Base-by-base conservation (phyloP, 2,113 vertebrate species). In the Macrotus californicus region DNA sequence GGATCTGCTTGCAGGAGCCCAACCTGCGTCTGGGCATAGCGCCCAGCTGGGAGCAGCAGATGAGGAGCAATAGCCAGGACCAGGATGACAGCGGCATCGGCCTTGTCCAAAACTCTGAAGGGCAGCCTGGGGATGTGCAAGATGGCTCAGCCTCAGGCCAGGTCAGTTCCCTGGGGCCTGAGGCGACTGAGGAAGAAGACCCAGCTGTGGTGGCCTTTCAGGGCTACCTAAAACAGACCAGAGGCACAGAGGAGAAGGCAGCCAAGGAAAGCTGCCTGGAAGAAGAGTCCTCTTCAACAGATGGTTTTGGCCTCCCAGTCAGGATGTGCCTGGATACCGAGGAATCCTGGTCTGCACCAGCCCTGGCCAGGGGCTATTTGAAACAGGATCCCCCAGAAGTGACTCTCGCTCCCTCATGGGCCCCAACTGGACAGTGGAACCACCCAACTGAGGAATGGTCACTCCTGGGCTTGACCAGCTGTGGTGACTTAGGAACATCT, bases 181-280 rank as follows among this genome's bases (percentile, higher is more conserved):
- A 89, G 52, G 67, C 3, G 18, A 56, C 0, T 9, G 31, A 0
- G 0, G 79, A 3, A 0, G 81, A 76, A 66, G 86, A 76, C 10
- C 41, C 56, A 15, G 4, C 59, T 34, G 1, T 4, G 3, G 90
- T 50, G 48, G 69, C 52, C 36, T 97, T 98, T 93, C 97, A 67
- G 4, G 98, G 98, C 11, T 98, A 98, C 91, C 81, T 98, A 91
- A 98, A 97, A 84, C 98, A 98, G 96, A 81, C 88, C 5, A 94
- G 87, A 92, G 79, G 90, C 91, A 67, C 8, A 0, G 91, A 96
- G 50, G 94, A n/a, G 0, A 41, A 26, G 46, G 31, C 54, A 93
- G 46, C 22, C 29, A 34, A 7, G 5, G 73, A 0, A 0, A 3
- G 1, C n/a, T 46, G 0, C 29, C 0, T n/a, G 75, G 89, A 94